Evolutionary conservation across 2,888 invertebrate genomes (phyloP).

Genomic region (Girardia tigrina): DNA sequence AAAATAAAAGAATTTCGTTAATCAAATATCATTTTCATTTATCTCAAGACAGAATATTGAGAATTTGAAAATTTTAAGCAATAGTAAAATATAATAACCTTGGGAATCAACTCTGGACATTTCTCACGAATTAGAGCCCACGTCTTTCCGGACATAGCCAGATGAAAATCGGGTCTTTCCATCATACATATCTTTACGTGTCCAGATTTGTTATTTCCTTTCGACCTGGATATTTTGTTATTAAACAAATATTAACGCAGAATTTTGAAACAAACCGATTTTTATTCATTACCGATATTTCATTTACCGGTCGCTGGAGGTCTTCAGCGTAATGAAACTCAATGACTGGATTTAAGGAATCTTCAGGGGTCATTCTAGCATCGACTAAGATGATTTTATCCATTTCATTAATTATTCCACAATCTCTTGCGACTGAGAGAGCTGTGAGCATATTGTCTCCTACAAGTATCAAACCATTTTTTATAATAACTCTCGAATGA

Average conservation of each 20-base stretch:
- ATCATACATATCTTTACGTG: background rate
- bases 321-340: conserved; percentile 36
- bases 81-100: conserved; percentile 44
- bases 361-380: background rate
- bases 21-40: no score
- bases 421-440: conserved; percentile 67
- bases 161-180: conserved; percentile 44
- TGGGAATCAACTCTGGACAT: conserved; percentile 61
- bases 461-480: no score
- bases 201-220: no score
- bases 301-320: conserved; percentile 26
- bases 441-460: conserved; percentile 66
- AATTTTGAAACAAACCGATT: no score
- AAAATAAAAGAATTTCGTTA: no score
- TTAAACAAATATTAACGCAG: no score
- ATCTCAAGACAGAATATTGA: no score
- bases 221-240: no score
- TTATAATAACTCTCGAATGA: no score
- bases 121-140: conserved; percentile 62
- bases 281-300: background rate
- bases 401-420: conserved; percentile 61
- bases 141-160: conserved; percentile 57
- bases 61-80: no score
- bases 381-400: conserved; percentile 21
- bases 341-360: background rate